phyloP scores from a whole-genome alignment of 2,113 vertebrate species.

The Corythoichthys intestinalis region DNA sequence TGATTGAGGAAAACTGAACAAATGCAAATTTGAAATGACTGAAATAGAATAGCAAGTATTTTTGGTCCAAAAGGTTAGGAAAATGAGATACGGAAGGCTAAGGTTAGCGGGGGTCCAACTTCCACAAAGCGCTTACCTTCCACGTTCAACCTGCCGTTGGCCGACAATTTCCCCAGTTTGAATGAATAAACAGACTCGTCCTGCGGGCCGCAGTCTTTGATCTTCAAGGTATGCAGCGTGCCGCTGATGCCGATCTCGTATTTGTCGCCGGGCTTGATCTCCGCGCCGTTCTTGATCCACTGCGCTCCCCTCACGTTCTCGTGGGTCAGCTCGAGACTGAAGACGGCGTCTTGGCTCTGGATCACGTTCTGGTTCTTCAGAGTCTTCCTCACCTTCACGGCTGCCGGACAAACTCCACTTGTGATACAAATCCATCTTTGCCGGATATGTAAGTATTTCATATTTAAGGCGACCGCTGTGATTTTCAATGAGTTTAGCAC shows the following conservation, averaged over 20 bases:
- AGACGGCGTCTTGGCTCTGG: slow-evolving; percentile 89
- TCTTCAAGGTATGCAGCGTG: slow-evolving; percentile 78
- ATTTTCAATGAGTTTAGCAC: no score
- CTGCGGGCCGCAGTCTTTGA: slow-evolving; percentile 79
- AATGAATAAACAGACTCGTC: slow-evolving; percentile 97
- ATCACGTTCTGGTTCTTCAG: slow-evolving; percentile 91
- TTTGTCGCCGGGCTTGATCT: slow-evolving; percentile 82
- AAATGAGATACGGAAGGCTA: no score
- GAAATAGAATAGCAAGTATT: no score
- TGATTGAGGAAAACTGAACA: no score
- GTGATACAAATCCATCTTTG: no score
- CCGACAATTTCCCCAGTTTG: slow-evolving; percentile 90
- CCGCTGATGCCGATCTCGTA: slow-evolving; percentile 82
- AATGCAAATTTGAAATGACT: no score
- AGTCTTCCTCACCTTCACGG: slow-evolving; percentile 96
- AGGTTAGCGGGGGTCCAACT: no score
- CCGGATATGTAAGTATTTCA: no score
- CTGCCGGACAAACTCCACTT: slow-evolving; percentile 54
- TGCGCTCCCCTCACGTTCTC: slow-evolving; percentile 84
- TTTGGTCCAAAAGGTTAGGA: no score
- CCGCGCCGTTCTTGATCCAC: slow-evolving; percentile 95
- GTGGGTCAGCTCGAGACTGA: slow-evolving; percentile 89
- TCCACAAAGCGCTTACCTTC: slow-evolving; percentile 77
- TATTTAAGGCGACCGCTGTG: no score
- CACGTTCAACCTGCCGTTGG: slow-evolving; percentile 91